These are phyloP conservation scores for Pentamera pediparva DNA, from an alignment of 53 echinoderm and acorn worm species.

Conservation along the genomic window DNA sequence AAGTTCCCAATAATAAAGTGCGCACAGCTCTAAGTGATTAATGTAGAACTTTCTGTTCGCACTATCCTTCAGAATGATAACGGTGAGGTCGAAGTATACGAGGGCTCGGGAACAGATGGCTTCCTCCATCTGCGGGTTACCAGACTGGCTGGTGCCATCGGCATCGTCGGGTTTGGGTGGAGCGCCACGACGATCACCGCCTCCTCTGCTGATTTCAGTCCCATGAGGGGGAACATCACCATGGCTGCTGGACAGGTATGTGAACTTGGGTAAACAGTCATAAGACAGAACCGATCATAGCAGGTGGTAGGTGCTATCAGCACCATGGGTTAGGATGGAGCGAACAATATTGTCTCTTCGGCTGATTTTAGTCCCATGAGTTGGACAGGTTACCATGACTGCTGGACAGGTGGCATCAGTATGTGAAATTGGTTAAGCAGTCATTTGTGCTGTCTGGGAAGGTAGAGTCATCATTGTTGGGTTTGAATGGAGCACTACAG, in stretches of 20 bases:
- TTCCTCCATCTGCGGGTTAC: conserved; percentile 56
- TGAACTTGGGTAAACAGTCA: neutral
- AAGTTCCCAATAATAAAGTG: too few species aligned
- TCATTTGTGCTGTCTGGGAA: too few species aligned
- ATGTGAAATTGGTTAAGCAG: too few species aligned
- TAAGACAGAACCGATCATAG: neutral
- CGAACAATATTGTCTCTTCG: too few species aligned
- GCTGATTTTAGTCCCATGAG: too few species aligned
- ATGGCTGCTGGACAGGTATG: conserved; percentile 81
- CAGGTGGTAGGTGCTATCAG: too few species aligned
- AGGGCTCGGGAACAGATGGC: conserved; percentile 88
- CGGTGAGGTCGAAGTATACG: conserved; percentile 95
- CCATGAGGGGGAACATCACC: conserved; percentile 82
- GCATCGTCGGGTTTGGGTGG: conserved; percentile 79
- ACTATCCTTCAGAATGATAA: conserved; percentile 62
- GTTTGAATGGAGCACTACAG: conserved; percentile 83
- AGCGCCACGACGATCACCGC: conserved; percentile 77
- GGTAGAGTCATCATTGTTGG: conserved; percentile 65
- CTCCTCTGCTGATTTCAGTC: conserved; percentile 66
- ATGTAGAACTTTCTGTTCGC: too few species aligned
- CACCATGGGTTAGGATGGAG: too few species aligned
- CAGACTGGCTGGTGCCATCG: conserved; percentile 65
- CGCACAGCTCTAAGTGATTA: too few species aligned
- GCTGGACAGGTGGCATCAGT: too few species aligned
- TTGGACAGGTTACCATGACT: too few species aligned